Base-by-base conservation (phyloP, 2,797 vertebrate species). In the Pitangus sulphuratus region DNA sequence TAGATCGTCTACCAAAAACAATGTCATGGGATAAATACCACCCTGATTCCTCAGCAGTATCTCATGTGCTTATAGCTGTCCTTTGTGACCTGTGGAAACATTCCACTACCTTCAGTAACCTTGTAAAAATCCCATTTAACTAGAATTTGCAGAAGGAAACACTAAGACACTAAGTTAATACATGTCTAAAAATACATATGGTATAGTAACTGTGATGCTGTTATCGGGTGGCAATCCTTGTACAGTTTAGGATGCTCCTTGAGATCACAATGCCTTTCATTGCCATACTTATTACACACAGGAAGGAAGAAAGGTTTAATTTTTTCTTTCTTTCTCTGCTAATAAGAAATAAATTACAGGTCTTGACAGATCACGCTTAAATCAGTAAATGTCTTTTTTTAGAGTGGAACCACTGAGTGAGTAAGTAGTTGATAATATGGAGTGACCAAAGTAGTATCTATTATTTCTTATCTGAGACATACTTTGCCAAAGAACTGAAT, bases 1-100 rank as follows among this genome's bases (percentile, higher is more conserved):
- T 91, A 96, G 84, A 93, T 96, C 89, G 83, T 83, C 87, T 91
- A 75, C 68, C 16, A 51, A 66, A 74, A 35, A 60, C 68, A 87
- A 26, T 86, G 89, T 56, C 82, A 64, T 45, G 68, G 64, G 66
- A 79, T 44, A 81, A 70, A 82, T 61, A 62, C 45, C 39, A 62
- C 75, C 68, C 22, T 62, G 44, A 82, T 48, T 84, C 8, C 1
- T 86, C 87, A 74, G 74, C 64, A 62, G 40, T 20, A 21, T 35
- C 61, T 82, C 26, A 10, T 15, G 16, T 61, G 56, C 58, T 79
- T 76, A 5, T 26, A 47, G 15, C 18, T 72, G 56, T 90, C 51
- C 61, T 86, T 68, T 54, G 69, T 60, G 53, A 47, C 53, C 70
- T 70, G 30, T 25, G 19, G 47, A 74, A 93, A 54, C 12, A 9